Evolutionary conservation across 2,888 invertebrate species (phyloP).

Genomic region (Odontomyia ornata): DNA sequence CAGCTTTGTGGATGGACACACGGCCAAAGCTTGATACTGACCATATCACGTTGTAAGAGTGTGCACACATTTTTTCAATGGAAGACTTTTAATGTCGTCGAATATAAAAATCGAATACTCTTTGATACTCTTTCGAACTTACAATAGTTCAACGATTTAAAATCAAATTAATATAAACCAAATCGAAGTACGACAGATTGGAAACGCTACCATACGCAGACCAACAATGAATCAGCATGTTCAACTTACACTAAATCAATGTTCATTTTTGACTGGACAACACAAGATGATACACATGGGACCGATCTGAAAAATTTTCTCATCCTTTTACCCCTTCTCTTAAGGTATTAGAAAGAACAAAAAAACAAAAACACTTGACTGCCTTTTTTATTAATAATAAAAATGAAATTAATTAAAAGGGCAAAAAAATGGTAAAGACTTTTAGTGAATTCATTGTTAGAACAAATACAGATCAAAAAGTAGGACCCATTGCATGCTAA

Average conservation of each 20-base stretch:
- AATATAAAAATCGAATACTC: neutral
- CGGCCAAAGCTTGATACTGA: too few relatives aligned
- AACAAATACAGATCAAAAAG: constrained; percentile 30
- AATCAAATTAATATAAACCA: neutral
- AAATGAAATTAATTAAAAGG: constrained; percentile 14
- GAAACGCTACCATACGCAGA: neutral
- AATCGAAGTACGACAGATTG: neutral
- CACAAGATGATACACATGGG: neutral
- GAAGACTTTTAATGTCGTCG: neutral
- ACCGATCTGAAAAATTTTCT: neutral
- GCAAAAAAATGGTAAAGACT: constrained; percentile 28
- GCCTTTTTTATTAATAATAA: constrained; percentile 43
- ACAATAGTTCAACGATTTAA: neutral
- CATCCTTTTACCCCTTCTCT: constrained; percentile 22
- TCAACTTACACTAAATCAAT: neutral
- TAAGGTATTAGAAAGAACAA: constrained; percentile 23
- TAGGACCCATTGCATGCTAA: constrained; percentile 25
- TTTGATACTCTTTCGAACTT: neutral
- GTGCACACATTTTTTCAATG: too few relatives aligned
- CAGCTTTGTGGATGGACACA: too few relatives aligned
- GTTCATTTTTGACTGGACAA: constrained; percentile 3
- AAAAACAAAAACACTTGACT: constrained; percentile 42
- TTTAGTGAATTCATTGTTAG: constrained; percentile 44
- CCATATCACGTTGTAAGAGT: too few relatives aligned
- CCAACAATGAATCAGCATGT: too few relatives aligned